Conservation (phyloP, 2,888 invertebrate genomes). For the Drosophila phalerata region DNA sequence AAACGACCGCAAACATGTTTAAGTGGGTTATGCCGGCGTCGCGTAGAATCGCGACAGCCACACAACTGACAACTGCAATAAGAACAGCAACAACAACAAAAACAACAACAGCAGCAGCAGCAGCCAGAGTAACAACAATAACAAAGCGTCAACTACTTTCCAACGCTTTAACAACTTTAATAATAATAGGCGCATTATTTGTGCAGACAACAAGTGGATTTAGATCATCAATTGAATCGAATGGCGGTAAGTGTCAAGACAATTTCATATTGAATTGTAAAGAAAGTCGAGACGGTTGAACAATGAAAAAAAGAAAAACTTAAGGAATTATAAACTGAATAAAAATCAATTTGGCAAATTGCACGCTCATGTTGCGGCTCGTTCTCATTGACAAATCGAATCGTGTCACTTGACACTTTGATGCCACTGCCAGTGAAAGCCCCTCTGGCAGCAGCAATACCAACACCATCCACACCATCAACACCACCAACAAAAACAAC, state of each 20-base stretch:
- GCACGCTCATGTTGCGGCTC: slow-evolving; percentile 72
- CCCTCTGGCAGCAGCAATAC: slow-evolving; percentile 19
- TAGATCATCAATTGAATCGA: slow-evolving; percentile 77
- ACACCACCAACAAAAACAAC: slow-evolving; percentile 6
- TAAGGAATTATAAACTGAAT: slow-evolving; percentile 50
- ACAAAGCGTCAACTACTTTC: slow-evolving; percentile 70
- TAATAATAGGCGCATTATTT: slow-evolving; percentile 78
- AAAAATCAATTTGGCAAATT: slow-evolving; percentile 79
- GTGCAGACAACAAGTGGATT: slow-evolving; percentile 82
- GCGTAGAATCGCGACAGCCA: slow-evolving; percentile 53
- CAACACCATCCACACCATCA: slow-evolving; percentile 13
- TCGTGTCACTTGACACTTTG: slow-evolving; percentile 68
- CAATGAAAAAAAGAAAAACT: slow-evolving; percentile 6
- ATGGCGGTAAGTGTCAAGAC: slow-evolving; percentile 77
- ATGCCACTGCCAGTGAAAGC: slow-evolving; percentile 66
- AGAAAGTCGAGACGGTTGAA: slow-evolving; percentile 48
- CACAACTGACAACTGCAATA: slow-evolving; percentile 32
- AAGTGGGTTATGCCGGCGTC: slow-evolving; percentile 79
- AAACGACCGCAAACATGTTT: slow-evolving; percentile 70
- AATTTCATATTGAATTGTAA: slow-evolving; percentile 49
- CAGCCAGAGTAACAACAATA: slow-evolving; percentile 19
- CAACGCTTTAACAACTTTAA: slow-evolving; percentile 77
- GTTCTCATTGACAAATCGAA: slow-evolving; percentile 70
- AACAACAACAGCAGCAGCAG: slow-evolving; percentile 28
- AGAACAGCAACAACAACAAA: slow-evolving; percentile 29